Evolutionary conservation across 2,797 vertebrate genomes (phyloP).

Genomic region (Dendrocincla fuliginosa): DNA sequence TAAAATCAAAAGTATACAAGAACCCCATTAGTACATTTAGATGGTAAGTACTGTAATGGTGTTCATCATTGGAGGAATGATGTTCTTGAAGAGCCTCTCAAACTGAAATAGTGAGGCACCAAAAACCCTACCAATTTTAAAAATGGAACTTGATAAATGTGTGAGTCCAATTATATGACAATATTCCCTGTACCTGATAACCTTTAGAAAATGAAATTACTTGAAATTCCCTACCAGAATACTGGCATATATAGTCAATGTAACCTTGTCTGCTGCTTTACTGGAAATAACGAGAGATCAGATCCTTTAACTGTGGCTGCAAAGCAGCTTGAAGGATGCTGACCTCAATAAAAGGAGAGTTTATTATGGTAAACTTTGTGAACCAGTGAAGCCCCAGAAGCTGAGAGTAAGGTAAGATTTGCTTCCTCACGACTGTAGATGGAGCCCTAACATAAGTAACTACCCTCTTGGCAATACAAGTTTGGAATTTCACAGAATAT

Average conservation of each 20-base stretch:
- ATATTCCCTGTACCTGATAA: background rate
- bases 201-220: background rate
- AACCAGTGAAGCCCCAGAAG: background rate
- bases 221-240: slow-evolving; percentile 34
- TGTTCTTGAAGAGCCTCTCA: background rate
- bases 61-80: background rate
- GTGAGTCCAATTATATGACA: background rate
- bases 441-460: slow-evolving; percentile 75
- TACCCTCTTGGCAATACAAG: background rate
- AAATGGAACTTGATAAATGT: background rate
- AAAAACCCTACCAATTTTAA: background rate
- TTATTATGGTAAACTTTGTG: background rate
- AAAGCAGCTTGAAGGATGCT: background rate
- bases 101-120: background rate
- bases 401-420: background rate
- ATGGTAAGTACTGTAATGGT: background rate
- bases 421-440: slow-evolving; percentile 71
- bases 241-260: background rate
- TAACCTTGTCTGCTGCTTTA: slow-evolving; percentile 25
- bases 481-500: background rate
- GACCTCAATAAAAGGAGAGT: background rate
- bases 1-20: background rate
- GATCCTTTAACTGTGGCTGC: background rate
- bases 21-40: background rate
- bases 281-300: slow-evolving; percentile 35